These are phyloP conservation scores for Nezara viridula DNA, from an alignment of 2,888 invertebrate genomes.

Conservation along the genomic window DNA sequence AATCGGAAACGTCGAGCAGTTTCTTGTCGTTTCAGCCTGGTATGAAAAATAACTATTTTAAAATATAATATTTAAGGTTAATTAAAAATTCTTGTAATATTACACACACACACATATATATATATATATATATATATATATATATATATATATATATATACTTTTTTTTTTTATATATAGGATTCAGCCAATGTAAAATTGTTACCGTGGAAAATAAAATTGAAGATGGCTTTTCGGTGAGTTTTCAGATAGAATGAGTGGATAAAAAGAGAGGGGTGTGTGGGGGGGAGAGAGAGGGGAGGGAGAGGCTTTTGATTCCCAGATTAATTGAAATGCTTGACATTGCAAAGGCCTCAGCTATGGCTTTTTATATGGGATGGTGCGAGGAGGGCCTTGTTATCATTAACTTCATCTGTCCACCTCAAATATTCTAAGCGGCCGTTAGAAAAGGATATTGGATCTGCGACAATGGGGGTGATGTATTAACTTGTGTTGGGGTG, in stretches of 20 bases:
- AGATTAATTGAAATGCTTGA: conserved; percentile 56
- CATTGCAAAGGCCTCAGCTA: conserved; percentile 46
- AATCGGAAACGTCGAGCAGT: too few species aligned
- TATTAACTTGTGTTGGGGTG: conserved; percentile 57
- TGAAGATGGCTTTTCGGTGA: neutral
- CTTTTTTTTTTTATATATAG: too few species aligned
- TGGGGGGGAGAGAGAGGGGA: neutral
- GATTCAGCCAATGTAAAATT: neutral
- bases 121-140: too few species aligned
- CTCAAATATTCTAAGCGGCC: conserved; percentile 54
- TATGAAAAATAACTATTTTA: too few species aligned
- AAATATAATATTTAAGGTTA: too few species aligned
- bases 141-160: too few species aligned
- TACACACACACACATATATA: too few species aligned
- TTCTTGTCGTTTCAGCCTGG: too few species aligned
- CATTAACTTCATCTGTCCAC: conserved; percentile 58
- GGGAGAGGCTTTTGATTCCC: conserved; percentile 53
- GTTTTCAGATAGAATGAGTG: conserved; percentile 19
- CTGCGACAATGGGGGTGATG: conserved; percentile 56
- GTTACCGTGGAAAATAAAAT: neutral
- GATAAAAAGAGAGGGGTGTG: neutral
- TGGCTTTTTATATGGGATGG: conserved; percentile 47
- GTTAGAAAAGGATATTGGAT: conserved; percentile 58
- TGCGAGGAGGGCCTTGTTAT: conserved; percentile 53
- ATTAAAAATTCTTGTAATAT: too few species aligned